These are phyloP conservation scores for Mus pahari DNA, from an alignment of 2,113 vertebrate genomes.

Conservation along the genomic window DNA sequence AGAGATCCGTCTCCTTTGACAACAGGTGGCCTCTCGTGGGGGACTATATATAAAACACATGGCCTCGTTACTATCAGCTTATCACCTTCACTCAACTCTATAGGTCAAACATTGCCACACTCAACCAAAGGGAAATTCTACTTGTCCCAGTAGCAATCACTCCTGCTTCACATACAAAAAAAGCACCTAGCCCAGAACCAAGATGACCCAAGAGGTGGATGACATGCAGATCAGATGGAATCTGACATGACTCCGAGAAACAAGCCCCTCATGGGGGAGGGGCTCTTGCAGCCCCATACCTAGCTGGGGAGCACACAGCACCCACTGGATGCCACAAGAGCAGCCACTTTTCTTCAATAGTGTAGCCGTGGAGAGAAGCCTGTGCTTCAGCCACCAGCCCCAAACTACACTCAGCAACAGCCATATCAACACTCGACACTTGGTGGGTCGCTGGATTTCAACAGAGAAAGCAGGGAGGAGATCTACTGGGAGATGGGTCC, in stretches of 20 bases:
- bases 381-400: too few relatives aligned
- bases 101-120: conserved; percentile 63
- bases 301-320: background rate
- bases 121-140: conserved; percentile 60
- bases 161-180: conserved; percentile 43
- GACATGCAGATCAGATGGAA: background rate
- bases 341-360: background rate
- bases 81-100: conserved; percentile 55
- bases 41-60: conserved; percentile 70
- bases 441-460: background rate
- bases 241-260: background rate
- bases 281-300: background rate
- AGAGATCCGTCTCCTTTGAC: conserved; percentile 74
- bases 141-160: conserved; percentile 62
- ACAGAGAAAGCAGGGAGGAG: too few relatives aligned
- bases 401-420: background rate
- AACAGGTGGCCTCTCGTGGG: conserved; percentile 75
- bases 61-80: conserved; percentile 71
- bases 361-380: background rate
- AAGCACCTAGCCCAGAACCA: conserved; percentile 43
- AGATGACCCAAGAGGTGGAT: background rate
- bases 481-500: too few relatives aligned
- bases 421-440: background rate
- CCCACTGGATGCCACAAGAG: too few relatives aligned
- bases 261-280: background rate